Evolutionary conservation across 2,113 vertebrate genomes (phyloP), one percentile per base, ranked within the genome.

Genomic region (Arothron firmamentum): DNA sequence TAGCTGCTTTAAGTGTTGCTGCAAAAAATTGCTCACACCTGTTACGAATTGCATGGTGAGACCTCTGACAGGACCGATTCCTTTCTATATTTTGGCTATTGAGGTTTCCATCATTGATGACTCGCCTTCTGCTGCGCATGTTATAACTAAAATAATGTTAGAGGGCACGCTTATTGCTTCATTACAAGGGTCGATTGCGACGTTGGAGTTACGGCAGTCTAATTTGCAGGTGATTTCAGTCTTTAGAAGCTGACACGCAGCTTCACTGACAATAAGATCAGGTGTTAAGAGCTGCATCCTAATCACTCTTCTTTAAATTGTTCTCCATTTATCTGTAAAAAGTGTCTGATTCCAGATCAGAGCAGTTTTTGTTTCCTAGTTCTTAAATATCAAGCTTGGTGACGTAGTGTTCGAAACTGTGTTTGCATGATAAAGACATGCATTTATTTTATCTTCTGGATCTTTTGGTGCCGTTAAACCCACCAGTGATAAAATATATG

Each of bases 11-110:
- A 25, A 16, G 56, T 72, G 58, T 67, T 75, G 15, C 59, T 45
- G 55, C 73, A 69, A n/a, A 28, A 60, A 75, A 67, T 70, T 62
- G 67, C 28, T 20, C 19, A 59, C 52, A 56, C 52, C 41, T 56
- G 68, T 59, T 43, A 53, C 47, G 20, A 68, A 79, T 67, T 56
- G 23, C 41, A 3, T 0, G 3, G 56, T 14, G 53, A 9, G 4
- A 47, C 46, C 15, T 17, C 45, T 47, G 45, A 47, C 34, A 38
- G 45, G 15, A 47, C 5, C 45, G 45, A 1, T 5, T 16, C 15
- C 45, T 47, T 45, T 38, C 34, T 38, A 9, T 38, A 38, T 38
- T 38, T 38, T 2, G 34, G 34, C 34, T 38, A 10, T 38, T 10
- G 8, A 38, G 34, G n/a, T 17, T 47, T 47, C 7, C 6, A 17